Percentiles rank a stretch among this genome's conserved stretches.
phyloP scores from a whole-genome alignment of 1,140 invertebrate genomes.

The Triops cancriformis region DNA sequence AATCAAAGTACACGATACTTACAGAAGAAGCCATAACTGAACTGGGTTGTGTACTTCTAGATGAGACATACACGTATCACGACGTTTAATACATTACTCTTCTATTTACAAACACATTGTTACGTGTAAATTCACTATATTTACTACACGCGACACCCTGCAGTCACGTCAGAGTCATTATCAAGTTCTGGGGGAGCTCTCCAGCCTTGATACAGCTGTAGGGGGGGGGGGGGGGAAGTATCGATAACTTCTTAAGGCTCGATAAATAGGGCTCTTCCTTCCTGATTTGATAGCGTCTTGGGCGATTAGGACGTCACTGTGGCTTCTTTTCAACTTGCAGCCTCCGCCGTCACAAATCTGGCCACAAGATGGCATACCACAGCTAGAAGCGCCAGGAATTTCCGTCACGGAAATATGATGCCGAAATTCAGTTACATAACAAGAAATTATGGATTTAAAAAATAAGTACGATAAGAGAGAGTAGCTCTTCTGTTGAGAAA shows the following conservation, averaged over 20 bases:
- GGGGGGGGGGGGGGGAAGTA: too few relatives aligned
- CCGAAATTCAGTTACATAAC: too few relatives aligned
- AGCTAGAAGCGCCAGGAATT: too few relatives aligned
- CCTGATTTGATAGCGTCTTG: too few relatives aligned
- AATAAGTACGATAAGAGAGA: too few relatives aligned
- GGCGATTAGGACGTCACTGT: too few relatives aligned
- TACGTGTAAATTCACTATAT: background rate
- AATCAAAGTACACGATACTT: background rate
- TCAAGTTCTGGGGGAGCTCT: background rate
- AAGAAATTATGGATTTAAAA: too few relatives aligned
- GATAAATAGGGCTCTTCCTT: background rate
- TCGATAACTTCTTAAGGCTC: background rate
- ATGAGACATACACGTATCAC: background rate
- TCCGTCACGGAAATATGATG: too few relatives aligned
- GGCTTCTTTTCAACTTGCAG: too few relatives aligned
- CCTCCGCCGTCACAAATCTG: too few relatives aligned
- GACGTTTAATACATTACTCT: background rate
- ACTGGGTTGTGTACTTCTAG: background rate
- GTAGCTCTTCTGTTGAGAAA: too few relatives aligned
- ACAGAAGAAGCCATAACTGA: conserved; percentile 24
- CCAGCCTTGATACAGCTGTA: background rate
- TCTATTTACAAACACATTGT: background rate
- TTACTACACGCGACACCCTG: background rate
- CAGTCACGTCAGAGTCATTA: conserved; percentile 8
- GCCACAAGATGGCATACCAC: too few relatives aligned